Evolutionary conservation across 1,140 invertebrate species (phyloP).

Genomic region (Rhopalosiphum maidis): DNA sequence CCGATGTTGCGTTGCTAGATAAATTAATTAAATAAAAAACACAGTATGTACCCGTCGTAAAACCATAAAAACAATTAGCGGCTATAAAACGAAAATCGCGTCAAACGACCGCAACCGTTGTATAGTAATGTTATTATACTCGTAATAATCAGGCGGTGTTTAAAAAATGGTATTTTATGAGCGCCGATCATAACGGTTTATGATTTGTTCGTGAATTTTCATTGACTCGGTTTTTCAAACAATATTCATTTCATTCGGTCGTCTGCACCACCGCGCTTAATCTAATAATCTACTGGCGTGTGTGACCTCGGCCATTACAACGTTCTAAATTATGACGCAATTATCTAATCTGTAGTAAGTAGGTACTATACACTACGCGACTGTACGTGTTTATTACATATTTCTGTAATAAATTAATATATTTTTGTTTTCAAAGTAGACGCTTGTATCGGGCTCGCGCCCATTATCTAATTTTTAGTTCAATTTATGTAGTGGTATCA

Average conservation of each 20-base stretch:
- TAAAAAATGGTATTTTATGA: background rate
- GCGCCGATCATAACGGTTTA: background rate
- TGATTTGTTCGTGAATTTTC: background rate
- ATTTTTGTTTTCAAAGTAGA: background rate
- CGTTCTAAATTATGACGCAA: background rate
- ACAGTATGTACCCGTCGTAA: background rate
- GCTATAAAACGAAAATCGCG: background rate
- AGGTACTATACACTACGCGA: background rate
- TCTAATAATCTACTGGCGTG: background rate
- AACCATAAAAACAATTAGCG: background rate
- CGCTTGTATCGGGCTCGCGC: no score
- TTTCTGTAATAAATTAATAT: background rate
- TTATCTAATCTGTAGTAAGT: background rate
- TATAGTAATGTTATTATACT: background rate
- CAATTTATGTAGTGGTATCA: background rate
- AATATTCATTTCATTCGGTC: background rate
- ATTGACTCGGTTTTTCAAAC: background rate
- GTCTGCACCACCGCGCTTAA: background rate
- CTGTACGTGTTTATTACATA: background rate
- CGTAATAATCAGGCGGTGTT: background rate
- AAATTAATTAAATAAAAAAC: background rate
- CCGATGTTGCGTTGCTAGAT: background rate
- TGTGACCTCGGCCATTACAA: background rate
- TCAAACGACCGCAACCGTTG: no score
- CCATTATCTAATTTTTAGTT: background rate